A percentile compares a stretch with the other conserved stretches of the same genome.
Conservation (phyloP, 2,888 invertebrate genomes). For the Tetanocera ferruginea region DNA sequence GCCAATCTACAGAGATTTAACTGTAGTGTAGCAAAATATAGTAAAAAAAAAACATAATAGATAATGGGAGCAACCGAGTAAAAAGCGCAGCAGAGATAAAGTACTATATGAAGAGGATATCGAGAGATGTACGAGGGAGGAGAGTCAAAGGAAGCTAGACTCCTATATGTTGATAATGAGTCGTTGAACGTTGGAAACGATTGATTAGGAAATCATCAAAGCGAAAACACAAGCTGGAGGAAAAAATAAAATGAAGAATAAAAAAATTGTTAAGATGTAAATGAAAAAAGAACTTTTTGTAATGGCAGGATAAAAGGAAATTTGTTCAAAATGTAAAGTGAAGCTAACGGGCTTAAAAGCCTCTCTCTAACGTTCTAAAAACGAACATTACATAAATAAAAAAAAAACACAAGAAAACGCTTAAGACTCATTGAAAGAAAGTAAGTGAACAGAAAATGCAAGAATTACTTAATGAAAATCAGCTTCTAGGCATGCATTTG, state of each 20-base stretch:
- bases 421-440: no score
- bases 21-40: no score
- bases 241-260: no score
- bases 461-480: no score
- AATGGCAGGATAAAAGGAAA: neutral
- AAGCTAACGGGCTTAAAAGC: no score
- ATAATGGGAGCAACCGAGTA: conserved; percentile 6
- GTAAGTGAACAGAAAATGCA: no score
- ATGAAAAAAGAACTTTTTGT: neutral
- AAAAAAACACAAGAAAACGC: no score
- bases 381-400: no score
- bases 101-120: neutral
- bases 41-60: neutral
- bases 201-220: conserved; percentile 12
- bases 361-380: no score
- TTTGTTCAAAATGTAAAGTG: no score
- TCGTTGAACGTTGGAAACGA: neutral
- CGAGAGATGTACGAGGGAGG: neutral
- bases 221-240: neutral
- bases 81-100: conserved; percentile 1
- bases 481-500: no score
- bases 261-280: neutral
- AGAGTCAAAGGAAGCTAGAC: neutral
- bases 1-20: neutral
- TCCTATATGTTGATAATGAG: conserved; percentile 10